Evolutionary conservation across 2,888 invertebrate species (phyloP).

Genomic region (Heliconius hortense): DNA sequence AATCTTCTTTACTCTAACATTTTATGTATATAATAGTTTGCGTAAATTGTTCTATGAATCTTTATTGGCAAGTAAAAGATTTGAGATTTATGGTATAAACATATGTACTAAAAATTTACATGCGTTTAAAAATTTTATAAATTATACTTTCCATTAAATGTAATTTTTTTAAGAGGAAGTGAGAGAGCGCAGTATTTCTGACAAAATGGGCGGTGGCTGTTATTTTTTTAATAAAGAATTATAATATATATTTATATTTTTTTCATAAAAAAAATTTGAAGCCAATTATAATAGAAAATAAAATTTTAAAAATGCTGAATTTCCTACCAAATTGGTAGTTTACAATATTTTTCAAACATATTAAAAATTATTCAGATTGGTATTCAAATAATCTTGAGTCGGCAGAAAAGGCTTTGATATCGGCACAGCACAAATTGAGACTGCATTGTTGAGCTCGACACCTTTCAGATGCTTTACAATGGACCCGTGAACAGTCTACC

Average conservation of each 20-base stretch:
- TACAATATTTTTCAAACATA: neutral
- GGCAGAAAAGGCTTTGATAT: conserved; percentile 41
- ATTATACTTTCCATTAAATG: neutral
- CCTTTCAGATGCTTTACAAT: conserved; percentile 35
- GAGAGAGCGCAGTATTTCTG: neutral
- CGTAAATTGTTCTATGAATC: neutral
- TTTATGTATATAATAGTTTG: neutral
- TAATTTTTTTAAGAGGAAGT: neutral
- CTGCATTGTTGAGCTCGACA: conserved; percentile 40
- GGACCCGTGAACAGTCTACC: conserved; percentile 21
- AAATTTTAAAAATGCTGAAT: neutral
- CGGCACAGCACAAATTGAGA: conserved; percentile 28
- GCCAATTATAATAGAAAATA: neutral
- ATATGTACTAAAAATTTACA: neutral
- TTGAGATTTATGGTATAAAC: neutral
- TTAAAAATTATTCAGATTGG: conserved; percentile 13
- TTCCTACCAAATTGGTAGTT: neutral
- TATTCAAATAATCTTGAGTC: conserved; percentile 40
- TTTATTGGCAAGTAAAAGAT: neutral
- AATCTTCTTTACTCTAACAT: neutral
- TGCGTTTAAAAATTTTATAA: neutral
- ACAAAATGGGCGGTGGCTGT: neutral
- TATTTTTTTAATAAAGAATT: neutral
- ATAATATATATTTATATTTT: too few relatives aligned
- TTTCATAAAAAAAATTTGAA: too few relatives aligned